Base-by-base conservation (phyloP, 1,140 invertebrate species). In the Pantala flavescens region DNA sequence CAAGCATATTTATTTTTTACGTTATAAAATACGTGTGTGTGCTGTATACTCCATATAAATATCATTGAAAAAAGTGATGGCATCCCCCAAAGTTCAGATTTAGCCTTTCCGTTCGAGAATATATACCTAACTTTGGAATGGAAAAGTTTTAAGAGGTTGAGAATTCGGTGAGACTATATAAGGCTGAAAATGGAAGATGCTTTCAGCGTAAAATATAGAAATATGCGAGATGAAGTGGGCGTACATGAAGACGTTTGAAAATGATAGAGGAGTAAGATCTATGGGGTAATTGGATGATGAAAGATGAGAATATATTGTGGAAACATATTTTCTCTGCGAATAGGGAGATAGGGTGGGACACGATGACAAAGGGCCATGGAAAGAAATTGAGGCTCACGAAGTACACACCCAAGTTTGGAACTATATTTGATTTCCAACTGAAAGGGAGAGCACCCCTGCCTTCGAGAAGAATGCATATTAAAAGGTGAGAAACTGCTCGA, bases 261-360 rank as follows among this genome's bases (percentile, higher is more conserved):
- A 63, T 63, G 49, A 63, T 63, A 63, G 49, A 21, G 49, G 49
- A 21, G n/a, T 19, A 63, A 63, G 49, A 63, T 63, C 49, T 63
- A 63, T 63, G 49, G 49, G 49, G 49, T 63, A 63, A 63, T 63
- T 63, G 49, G 49, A 63, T 19, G 49, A 63, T 63, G 49, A 63
- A 63, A 63, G 49, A 63, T 63, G 49, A 63, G 49, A 21, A 63
- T 63, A 63, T 63, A 63, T 63, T 21, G 49, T 21, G 49, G 49
- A 63, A 21, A 21, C 49, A 63, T 63, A 63, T 63, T 63, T 63
- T 21, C 12, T 36, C 28, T 2, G 5, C 1, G 49, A 63, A 12
- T 19, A 63, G 49, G 49, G 49, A 19, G 49, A 19, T 63, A 63
- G 49, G 16, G 49, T 19, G 14, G 49, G 49, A 21, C 49, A 21